Evolutionary conservation across 1,140 invertebrate genomes (phyloP), one percentile per base, ranked within the genome.

Genomic region (Drosophila punjabiensis): DNA sequence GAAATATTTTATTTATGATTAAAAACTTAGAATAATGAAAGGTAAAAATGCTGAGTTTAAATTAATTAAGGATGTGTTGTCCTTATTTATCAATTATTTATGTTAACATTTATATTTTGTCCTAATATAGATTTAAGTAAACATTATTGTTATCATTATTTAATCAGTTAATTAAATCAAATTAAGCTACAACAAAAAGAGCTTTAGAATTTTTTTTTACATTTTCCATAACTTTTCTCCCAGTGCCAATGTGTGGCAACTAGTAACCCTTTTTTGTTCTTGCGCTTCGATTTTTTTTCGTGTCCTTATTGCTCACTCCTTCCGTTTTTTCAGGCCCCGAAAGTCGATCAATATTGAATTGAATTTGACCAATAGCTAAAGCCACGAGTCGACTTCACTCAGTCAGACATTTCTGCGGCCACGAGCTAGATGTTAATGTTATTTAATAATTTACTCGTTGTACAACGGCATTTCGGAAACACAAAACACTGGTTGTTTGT

Each of bases 301-400:
- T 74, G 71, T 74, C 59, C 84, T 66, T 82, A 70, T 68, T 60
- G 64, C 30, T 62, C 28, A 33, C 16, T 30, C 48, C 30, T 32
- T 45, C 33, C 37, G 37, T 63, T 76, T 56, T 37, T 32, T 41
- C 69, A 60, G 47, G 13, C 52, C 70, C 32, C 64, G 43, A 52
- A 50, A 5, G 66, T 50, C 82, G 76, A 90, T 90, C 86, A 90
- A 90, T 90, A 90, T 74, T 82, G 71, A 86, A 90, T 90, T 82
- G 76, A 75, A 82, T 86, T 90, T 82, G 71, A 82, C 53, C 71
- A 90, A 86, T 80, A 64, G 81, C 66, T 71, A 48, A 45, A 55
- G 53, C 47, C 48, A 45, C 65, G 39, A 66, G 30, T 63, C 37
- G 52, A 48, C 32, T 4, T 33, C 43, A 35, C 1, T 58, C 41